A percentile compares a stretch with the other conserved stretches of the same genome.
Evolutionary conservation across 2,113 vertebrate genomes (phyloP).

Genomic region (Oryzias celebensis): DNA sequence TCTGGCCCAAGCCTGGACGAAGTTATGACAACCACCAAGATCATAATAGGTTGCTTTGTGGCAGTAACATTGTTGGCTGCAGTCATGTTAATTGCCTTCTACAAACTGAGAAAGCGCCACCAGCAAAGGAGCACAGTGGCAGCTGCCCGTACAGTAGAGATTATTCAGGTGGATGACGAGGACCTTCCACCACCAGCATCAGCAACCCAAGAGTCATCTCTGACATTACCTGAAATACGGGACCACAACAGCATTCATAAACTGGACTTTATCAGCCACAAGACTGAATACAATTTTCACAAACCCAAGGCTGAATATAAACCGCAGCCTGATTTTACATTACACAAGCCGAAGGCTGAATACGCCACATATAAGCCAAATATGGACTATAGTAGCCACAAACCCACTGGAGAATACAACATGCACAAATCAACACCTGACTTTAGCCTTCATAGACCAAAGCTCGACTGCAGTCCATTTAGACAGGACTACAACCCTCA

Average conservation of each 20-base stretch:
- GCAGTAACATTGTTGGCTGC: slow-evolving; percentile 93
- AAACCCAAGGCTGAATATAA: slow-evolving; percentile 75
- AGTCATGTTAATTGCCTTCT: slow-evolving; percentile 97
- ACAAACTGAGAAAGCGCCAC: slow-evolving; percentile 95
- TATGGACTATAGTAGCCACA: slow-evolving; percentile 73
- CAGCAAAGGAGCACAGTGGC: slow-evolving; percentile 94
- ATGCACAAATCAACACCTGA: slow-evolving; percentile 72
- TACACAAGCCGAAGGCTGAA: slow-evolving; percentile 74
- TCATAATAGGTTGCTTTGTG: slow-evolving; percentile 98
- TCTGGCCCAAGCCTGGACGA: slow-evolving; percentile 90
- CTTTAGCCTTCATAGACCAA: slow-evolving; percentile 73
- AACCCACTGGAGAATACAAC: slow-evolving; percentile 70
- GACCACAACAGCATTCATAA: slow-evolving; percentile 95
- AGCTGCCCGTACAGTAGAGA: slow-evolving; percentile 90
- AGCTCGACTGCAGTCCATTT: slow-evolving; percentile 72
- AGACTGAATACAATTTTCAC: slow-evolving; percentile 74
- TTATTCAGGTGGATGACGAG: slow-evolving; percentile 95
- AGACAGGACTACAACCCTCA: slow-evolving; percentile 68
- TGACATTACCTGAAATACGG: slow-evolving; percentile 85
- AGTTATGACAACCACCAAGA: slow-evolving; percentile 99
- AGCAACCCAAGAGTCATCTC: slow-evolving; percentile 81
- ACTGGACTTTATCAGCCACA: slow-evolving; percentile 79
- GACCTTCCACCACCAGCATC: slow-evolving; percentile 85
- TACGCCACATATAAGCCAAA: slow-evolving; percentile 76
- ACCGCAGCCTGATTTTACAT: slow-evolving; percentile 70